Evolutionary conservation across 2,888 invertebrate genomes (phyloP).

Genomic region (Stegophylla sp.): DNA sequence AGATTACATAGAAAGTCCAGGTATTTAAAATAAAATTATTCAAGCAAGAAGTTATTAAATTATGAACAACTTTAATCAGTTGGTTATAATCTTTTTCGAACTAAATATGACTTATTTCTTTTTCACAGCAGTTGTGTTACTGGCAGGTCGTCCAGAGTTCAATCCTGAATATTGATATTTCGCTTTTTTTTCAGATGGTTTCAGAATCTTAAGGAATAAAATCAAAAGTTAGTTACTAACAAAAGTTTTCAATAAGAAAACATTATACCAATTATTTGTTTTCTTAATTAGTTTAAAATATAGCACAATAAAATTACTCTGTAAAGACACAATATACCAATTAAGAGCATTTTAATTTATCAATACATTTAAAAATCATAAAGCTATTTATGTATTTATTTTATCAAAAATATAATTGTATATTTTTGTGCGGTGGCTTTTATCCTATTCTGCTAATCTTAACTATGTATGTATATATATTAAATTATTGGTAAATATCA

Average conservation of each 20-base stretch:
- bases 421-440: too few species aligned
- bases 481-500: too few species aligned
- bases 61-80: constrained; percentile 28
- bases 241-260: not conserved
- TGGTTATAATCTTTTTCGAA: constrained; percentile 43
- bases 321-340: too few species aligned
- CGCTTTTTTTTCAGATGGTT: constrained; percentile 99
- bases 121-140: constrained; percentile 47
- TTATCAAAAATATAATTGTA: too few species aligned
- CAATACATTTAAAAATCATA: too few species aligned
- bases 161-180: constrained; percentile 95
- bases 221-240: constrained; percentile 4
- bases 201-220: constrained; percentile 79
- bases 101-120: constrained; percentile 69
- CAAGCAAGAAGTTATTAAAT: constrained; percentile 44
- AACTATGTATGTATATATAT: too few species aligned
- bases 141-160: constrained; percentile 82
- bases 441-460: too few species aligned
- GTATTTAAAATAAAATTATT: constrained; percentile 43
- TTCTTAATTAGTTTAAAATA: not conserved
- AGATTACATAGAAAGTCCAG: constrained; percentile 45
- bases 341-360: too few species aligned
- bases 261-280: not conserved
- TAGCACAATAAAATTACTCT: not conserved
- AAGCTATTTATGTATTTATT: too few species aligned